phyloP scores from a whole-genome alignment of 2,888 invertebrate genomes.

The Nezara viridula region DNA sequence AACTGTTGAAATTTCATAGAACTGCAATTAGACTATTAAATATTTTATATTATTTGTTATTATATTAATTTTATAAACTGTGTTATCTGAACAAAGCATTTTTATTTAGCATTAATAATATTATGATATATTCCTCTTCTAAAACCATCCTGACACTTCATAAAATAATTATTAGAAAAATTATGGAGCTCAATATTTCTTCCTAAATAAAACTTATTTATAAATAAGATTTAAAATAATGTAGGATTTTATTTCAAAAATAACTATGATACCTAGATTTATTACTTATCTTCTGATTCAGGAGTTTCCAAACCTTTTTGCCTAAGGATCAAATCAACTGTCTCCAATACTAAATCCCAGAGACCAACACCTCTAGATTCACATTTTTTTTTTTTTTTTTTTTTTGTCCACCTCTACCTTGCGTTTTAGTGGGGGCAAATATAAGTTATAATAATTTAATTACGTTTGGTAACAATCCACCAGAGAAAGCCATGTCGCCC shows the following conservation, averaged over 20 bases:
- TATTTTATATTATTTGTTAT: constrained; percentile 49
- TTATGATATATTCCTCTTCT: background rate
- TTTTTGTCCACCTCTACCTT: too few relatives aligned
- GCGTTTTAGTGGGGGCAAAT: too few relatives aligned
- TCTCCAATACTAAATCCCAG: too few relatives aligned
- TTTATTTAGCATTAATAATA: background rate
- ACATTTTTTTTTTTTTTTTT: too few relatives aligned
- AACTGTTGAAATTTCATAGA: constrained; percentile 33
- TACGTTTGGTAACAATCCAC: too few relatives aligned
- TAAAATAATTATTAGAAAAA: background rate
- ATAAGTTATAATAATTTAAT: too few relatives aligned
- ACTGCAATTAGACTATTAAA: constrained; percentile 11
- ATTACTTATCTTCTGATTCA: too few relatives aligned
- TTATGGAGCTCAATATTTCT: background rate
- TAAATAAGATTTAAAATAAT: background rate
- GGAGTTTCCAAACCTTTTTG: too few relatives aligned
- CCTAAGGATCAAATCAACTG: too few relatives aligned
- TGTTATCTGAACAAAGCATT: constrained; percentile 29
- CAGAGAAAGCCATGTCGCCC: too few relatives aligned
- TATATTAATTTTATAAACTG: constrained; percentile 47
- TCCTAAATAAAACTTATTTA: background rate
- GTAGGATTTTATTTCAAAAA: background rate
- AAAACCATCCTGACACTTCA: background rate
- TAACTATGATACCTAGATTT: background rate
- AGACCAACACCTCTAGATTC: too few relatives aligned